A percentile compares a stretch with the other conserved stretches of the same genome.
Evolutionary conservation across 2,113 vertebrate species (phyloP).

Genomic region (Rhinopomastus cyanomelas): DNA sequence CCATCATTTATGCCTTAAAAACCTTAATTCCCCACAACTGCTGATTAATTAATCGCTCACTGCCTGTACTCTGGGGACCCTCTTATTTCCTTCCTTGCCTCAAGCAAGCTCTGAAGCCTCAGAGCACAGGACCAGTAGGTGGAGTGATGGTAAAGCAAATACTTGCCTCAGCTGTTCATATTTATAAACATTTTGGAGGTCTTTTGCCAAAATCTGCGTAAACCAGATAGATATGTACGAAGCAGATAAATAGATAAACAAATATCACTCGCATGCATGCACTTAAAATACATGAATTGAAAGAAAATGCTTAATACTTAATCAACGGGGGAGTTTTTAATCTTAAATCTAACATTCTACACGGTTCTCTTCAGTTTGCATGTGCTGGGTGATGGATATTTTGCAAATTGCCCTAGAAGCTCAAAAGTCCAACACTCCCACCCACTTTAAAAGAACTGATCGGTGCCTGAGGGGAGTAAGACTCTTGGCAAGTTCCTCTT

Average conservation of each 20-base stretch:
- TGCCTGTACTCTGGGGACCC: background rate
- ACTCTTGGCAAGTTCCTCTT: background rate
- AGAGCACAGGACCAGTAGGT: slow-evolving; percentile 75
- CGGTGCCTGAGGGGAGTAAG: background rate
- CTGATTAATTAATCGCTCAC: slow-evolving; percentile 10
- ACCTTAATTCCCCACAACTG: background rate
- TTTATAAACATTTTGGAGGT: slow-evolving; percentile 53
- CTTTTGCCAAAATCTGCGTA: slow-evolving; percentile 46
- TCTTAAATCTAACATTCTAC: background rate
- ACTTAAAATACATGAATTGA: background rate
- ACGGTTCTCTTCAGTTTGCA: background rate
- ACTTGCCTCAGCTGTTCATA: background rate
- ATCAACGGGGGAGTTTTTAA: background rate
- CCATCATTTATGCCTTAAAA: background rate
- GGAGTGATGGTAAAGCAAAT: slow-evolving; percentile 82
- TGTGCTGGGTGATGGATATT: background rate
- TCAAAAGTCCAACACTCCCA: background rate
- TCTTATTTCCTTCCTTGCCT: background rate
- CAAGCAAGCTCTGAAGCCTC: background rate
- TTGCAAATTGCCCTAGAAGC: background rate
- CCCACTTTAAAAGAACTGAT: background rate
- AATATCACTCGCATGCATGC: background rate
- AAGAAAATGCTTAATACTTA: background rate
- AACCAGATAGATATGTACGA: slow-evolving; percentile 13
- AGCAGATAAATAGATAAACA: background rate